Percentiles rank a stretch among this genome's conserved stretches.
These are phyloP conservation scores for Mechanitis mazaeus DNA, from an alignment of 2,888 invertebrate species.

Conservation along the genomic window DNA sequence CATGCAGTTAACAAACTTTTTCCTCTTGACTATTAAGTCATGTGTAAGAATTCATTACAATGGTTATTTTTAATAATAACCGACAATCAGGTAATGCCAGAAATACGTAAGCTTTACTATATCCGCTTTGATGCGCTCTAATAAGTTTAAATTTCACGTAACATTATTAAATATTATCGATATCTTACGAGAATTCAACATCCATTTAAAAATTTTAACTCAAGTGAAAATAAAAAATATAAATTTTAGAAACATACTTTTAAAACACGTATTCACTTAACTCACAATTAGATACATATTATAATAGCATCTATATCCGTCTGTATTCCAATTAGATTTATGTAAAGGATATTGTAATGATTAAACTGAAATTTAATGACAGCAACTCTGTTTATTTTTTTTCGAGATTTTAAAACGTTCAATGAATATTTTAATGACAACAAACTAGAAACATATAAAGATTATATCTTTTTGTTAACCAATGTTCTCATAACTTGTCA, in stretches of 20 bases:
- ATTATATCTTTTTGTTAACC: too few relatives aligned
- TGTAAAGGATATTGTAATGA: background rate
- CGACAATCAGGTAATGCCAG: background rate
- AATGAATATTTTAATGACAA: too few relatives aligned
- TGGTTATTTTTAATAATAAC: too few relatives aligned
- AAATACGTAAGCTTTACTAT: background rate
- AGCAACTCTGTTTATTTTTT: background rate
- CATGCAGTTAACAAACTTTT: too few relatives aligned
- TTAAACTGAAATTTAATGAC: background rate
- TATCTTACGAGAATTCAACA: background rate
- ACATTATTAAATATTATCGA: background rate
- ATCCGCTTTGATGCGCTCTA: constrained; percentile 5
- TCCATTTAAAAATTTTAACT: background rate
- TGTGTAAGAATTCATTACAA: too few relatives aligned
- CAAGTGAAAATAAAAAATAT: background rate
- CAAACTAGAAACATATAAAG: too few relatives aligned
- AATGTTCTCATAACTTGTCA: background rate
- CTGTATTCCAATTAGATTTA: background rate
- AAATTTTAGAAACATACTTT: background rate
- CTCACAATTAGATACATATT: background rate
- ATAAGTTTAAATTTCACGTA: background rate
- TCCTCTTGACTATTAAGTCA: too few relatives aligned
- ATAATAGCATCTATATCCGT: background rate
- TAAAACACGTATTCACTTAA: too few relatives aligned
- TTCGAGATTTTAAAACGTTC: background rate